These are phyloP conservation scores for Portevinia maculata DNA, from an alignment of 2,888 invertebrate species.

Conservation along the genomic window DNA sequence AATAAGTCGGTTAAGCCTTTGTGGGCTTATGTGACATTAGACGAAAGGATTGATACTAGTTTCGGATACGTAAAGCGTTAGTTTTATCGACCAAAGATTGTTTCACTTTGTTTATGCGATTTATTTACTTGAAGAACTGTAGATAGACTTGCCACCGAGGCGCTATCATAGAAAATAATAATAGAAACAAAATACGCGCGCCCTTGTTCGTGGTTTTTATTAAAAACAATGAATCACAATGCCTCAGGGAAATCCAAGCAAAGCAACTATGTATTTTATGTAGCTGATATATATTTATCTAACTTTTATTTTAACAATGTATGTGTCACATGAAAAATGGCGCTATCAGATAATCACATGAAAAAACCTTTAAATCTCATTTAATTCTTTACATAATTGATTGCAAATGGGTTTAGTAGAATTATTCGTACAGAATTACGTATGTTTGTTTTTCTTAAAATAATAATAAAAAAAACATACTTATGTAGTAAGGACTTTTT, in stretches of 20 bases:
- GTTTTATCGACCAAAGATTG: constrained; percentile 22
- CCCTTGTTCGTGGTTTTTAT: background rate
- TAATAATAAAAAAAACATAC: background rate
- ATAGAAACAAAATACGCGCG: constrained; percentile 4
- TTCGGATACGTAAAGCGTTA: constrained; percentile 31
- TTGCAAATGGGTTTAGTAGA: constrained; percentile 42
- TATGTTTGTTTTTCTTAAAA: constrained; percentile 4
- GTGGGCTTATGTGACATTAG: constrained; percentile 52
- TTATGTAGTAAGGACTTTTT: constrained; percentile 6
- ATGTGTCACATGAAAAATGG: constrained; percentile 44
- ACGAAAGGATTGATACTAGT: constrained; percentile 58
- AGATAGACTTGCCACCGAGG: constrained; percentile 26
- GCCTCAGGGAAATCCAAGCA: constrained; percentile 22
- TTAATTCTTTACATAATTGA: constrained; percentile 60
- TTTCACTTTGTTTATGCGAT: constrained; percentile 14
- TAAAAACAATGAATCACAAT: constrained; percentile 17
- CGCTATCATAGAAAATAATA: constrained; percentile 25
- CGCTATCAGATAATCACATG: constrained; percentile 30
- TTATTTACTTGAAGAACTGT: constrained; percentile 36
- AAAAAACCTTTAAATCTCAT: constrained; percentile 39
- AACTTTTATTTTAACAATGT: constrained; percentile 10
- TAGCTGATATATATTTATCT: constrained; percentile 8
- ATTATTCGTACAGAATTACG: background rate
- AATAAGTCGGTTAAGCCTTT: constrained; percentile 55
- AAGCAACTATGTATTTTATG: constrained; percentile 23